A percentile compares a stretch with the other conserved stretches of the same genome.
These are phyloP conservation scores for Mastacembelus armatus DNA, from an alignment of 2,797 vertebrate species.

Conservation along the genomic window DNA sequence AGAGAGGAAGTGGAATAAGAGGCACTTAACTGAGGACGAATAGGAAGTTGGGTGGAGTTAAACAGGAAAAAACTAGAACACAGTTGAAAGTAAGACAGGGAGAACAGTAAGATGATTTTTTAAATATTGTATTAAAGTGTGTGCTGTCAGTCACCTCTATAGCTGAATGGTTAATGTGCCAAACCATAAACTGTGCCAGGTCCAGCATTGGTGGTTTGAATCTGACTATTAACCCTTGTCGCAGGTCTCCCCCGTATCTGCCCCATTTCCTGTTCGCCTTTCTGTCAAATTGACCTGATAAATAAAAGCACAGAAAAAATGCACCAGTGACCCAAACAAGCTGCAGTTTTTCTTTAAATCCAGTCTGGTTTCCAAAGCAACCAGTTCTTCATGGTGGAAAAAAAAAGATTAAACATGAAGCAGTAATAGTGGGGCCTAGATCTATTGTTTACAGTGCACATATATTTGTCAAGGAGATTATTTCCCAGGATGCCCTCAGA, in stretches of 20 bases:
- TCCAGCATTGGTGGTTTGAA: too few relatives aligned
- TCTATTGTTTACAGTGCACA: conserved; percentile 15
- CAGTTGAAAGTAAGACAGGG: not conserved
- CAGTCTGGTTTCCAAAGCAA: conserved; percentile 1
- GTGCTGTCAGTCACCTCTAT: too few relatives aligned
- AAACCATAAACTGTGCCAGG: too few relatives aligned
- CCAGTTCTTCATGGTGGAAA: not conserved
- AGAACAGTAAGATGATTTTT: not conserved
- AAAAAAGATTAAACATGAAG: conserved; percentile 3
- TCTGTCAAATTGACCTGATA: too few relatives aligned
- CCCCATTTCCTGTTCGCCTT: too few relatives aligned
- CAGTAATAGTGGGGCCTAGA: conserved; percentile 8
- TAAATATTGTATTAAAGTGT: not conserved
- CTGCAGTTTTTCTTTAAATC: not conserved
- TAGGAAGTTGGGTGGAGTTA: not conserved
- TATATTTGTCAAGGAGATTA: conserved; percentile 31
- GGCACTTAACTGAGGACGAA: conserved; percentile 19
- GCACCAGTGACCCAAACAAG: conserved; percentile 4
- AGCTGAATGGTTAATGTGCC: too few relatives aligned
- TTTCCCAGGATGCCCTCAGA: conserved; percentile 23
- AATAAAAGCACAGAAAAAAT: too few relatives aligned
- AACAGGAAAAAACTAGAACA: not conserved
- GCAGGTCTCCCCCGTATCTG: too few relatives aligned
- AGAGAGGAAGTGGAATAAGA: conserved; percentile 44
- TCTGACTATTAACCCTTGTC: too few relatives aligned